A percentile compares a stretch with the other conserved stretches of the same genome.
phyloP scores from a whole-genome alignment of 2,888 invertebrate species.

The Stictocephala bisonia region DNA sequence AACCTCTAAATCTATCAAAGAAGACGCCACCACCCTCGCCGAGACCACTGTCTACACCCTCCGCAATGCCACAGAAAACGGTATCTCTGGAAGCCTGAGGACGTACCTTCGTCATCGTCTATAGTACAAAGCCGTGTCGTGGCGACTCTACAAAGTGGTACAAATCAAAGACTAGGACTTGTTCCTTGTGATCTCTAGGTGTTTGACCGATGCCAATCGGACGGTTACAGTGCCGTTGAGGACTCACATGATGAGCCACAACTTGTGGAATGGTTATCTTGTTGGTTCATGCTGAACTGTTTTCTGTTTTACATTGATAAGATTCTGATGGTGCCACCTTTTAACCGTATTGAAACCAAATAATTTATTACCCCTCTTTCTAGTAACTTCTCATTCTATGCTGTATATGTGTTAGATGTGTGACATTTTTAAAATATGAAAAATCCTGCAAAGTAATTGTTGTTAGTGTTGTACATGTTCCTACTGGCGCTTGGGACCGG shows the following conservation, averaged over 20 bases:
- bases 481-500: slow-evolving; percentile 32
- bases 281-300: slow-evolving; percentile 4
- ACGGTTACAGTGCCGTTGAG: slow-evolving; percentile 20
- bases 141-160: slow-evolving; percentile 54
- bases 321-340: slow-evolving; percentile 59
- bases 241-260: slow-evolving; percentile 8
- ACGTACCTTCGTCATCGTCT: slow-evolving; percentile 50
- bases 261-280: neutral
- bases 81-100: slow-evolving; percentile 68
- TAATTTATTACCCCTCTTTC: slow-evolving; percentile 64
- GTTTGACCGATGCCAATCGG: slow-evolving; percentile 38
- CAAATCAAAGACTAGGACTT: slow-evolving; percentile 55
- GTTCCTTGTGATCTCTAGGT: slow-evolving; percentile 57
- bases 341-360: slow-evolving; percentile 63
- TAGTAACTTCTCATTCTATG: slow-evolving; percentile 46
- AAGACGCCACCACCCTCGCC: slow-evolving; percentile 84
- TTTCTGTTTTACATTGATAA: slow-evolving; percentile 20
- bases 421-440: slow-evolving; percentile 47
- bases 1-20: slow-evolving; percentile 91
- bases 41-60: slow-evolving; percentile 67
- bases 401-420: slow-evolving; percentile 51
- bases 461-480: slow-evolving; percentile 37
- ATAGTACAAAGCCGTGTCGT: slow-evolving; percentile 56
- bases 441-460: slow-evolving; percentile 39
- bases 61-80: slow-evolving; percentile 69